Base-by-base conservation (phyloP, 2,113 vertebrate genomes). In the Choloepus hoffmanni region DNA sequence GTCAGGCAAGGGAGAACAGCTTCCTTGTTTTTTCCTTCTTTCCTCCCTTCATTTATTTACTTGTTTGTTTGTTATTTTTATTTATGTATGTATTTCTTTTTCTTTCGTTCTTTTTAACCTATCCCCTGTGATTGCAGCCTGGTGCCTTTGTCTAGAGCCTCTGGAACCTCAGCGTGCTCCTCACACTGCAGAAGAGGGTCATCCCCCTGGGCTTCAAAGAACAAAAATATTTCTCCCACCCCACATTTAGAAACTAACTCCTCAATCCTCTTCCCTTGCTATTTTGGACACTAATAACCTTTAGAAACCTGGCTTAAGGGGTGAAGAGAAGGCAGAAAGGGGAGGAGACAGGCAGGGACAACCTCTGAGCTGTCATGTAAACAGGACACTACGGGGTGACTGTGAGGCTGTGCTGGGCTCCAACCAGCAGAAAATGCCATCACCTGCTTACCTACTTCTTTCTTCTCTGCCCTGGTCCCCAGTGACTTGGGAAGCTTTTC, bases 171-270 rank as follows among this genome's bases (percentile, higher is more conserved):
- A 92, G 36, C 50, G 53, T 33, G 3, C 45, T 63, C 74, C 23
- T 70, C 40, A 28, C 9, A 62, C 45, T 84, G 74, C 19, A 15
- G 77, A 33, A 77, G 73, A n/a, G 33, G 30, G 10, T 33, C 67
- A 53, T 73, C 12, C 3, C 30, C n/a, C 36, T 87, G 45, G 33
- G 43, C 62, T 89, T 76, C 36, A 77, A 82, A 84, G 45, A 79
- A 89, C 85, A 94, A 81, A 94, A 85, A 58, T 90, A 30, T 78
- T 92, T 96, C 58, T 94, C 63, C 85, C 15, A 78, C 30, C 53
- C 65, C 24, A 84, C 28, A 60, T 82, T 72, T 77, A 68, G 36
- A 88, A 90, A 92, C 55, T 23, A 60, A 5, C 10, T 74, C 19
- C 36, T 16, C 23, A 58, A 15, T 92, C 73, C 72, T 84, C 40